Evolutionary conservation across 2,888 invertebrate genomes (phyloP).

Genomic region (Disparrhopalites patrizii): DNA sequence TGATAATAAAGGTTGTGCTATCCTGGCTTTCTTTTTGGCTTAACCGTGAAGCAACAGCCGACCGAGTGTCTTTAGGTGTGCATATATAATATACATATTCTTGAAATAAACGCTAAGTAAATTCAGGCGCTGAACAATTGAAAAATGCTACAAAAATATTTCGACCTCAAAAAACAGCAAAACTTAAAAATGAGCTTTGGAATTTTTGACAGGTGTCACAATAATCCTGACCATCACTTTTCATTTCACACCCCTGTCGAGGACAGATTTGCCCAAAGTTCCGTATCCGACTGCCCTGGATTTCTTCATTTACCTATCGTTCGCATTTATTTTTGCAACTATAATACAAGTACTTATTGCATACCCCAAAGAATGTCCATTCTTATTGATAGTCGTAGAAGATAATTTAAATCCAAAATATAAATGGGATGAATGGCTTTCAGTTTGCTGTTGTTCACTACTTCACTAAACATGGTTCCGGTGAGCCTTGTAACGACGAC

Average conservation of each 20-base stretch:
- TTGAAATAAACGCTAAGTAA: too few species aligned
- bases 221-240: slow-evolving; percentile 83
- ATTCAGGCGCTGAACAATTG: too few species aligned
- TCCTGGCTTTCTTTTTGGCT: slow-evolving; percentile 86
- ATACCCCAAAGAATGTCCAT: too few species aligned
- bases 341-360: slow-evolving; percentile 61
- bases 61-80: slow-evolving; percentile 46
- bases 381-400: background rate
- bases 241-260: slow-evolving; percentile 51
- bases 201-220: slow-evolving; percentile 62
- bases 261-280: slow-evolving; percentile 77
- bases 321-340: slow-evolving; percentile 74
- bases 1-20: slow-evolving; percentile 59
- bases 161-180: too few species aligned
- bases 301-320: slow-evolving; percentile 75
- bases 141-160: too few species aligned
- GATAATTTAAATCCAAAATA: background rate
- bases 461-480: slow-evolving; percentile 78
- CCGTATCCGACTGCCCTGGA: slow-evolving; percentile 82
- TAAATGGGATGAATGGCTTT: background rate
- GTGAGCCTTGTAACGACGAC: slow-evolving; percentile 69
- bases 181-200: too few species aligned
- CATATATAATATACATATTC: too few species aligned
- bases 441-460: slow-evolving; percentile 78
- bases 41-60: slow-evolving; percentile 61